Base-by-base conservation (phyloP, 2,113 vertebrate species). In the Phaetusa simplex region DNA sequence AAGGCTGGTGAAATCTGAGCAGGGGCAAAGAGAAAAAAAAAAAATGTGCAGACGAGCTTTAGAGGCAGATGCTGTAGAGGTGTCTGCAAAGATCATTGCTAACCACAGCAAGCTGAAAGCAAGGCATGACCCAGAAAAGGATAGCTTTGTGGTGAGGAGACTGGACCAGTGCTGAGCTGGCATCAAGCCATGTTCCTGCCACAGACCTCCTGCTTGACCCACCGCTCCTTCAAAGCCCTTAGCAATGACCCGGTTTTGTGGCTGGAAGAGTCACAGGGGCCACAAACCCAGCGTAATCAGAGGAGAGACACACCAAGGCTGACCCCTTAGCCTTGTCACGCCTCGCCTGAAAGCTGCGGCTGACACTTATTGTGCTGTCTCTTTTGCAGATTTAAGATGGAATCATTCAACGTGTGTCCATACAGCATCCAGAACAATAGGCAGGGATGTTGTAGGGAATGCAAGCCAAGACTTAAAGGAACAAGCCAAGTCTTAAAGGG, bases 41-140 rank as follows among this genome's bases (percentile, higher is more conserved):
- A 70, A 70, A 26, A 62, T 5, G 3, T 50, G 22, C 82, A 77
- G 52, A 49, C 23, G 70, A 71, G 43, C 42, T 67, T 89, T 72
- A 77, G 36, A 95, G 50, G n/a, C 21, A 66, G 58, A 79, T 69
- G 34, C 36, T 73, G 50, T 64, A 69, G 64, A 90, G 58, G 77
- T 94, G 74, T 73, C 87, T 94, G 78, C 56, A 82, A 72, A 52
- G 36, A 90, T 32, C 47, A 34, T 52, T 82, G 53, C 47, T 94
- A 87, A 76, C 89, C 58, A 76, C 61, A 67, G 89, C 43, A 79
- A 79, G 18, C 56, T 91, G 95, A 94, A 95, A 91, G 61, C 56
- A 91, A 91, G 47, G 78, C 73, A 80, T 43, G 62, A 91, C 40
- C 88, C 77, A 58, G n/a, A 85, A 85, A 88, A 84, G 21, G 42